These are phyloP conservation scores for Mermis nigrescens DNA, from an alignment of 2,888 invertebrate genomes.

Conservation along the genomic window DNA sequence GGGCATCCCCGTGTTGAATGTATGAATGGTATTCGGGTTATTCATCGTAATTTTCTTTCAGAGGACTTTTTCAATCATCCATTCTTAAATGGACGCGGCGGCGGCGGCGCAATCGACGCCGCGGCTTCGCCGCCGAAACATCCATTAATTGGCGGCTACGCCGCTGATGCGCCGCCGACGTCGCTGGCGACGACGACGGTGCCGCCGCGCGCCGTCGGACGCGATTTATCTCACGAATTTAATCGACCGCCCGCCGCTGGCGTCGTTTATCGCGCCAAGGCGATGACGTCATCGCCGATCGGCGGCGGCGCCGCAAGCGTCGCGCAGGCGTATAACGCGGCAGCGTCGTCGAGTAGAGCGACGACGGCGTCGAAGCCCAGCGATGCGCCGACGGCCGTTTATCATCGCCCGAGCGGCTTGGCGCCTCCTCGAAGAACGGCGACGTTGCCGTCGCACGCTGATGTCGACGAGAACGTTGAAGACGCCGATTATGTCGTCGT, in stretches of 20 bases:
- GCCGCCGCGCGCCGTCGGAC: not conserved
- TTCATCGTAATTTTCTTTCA: conserved; percentile 31
- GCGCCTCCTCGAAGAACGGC: no score
- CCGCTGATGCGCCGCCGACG: not conserved
- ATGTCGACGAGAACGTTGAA: not conserved
- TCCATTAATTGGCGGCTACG: not conserved
- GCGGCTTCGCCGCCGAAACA: not conserved
- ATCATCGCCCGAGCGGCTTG: no score
- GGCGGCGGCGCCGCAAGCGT: not conserved
- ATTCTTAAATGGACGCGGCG: conserved; percentile 43
- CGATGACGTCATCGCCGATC: not conserved
- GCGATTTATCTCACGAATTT: not conserved
- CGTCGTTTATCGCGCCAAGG: not conserved
- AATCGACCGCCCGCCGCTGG: not conserved
- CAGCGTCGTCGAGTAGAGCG: no score
- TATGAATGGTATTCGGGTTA: not conserved
- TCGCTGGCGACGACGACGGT: not conserved
- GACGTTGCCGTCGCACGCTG: no score
- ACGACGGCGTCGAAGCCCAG: not conserved
- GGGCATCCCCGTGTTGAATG: no score
- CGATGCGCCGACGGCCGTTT: not conserved
- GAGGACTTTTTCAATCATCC: conserved; percentile 80
- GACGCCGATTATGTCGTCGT: not conserved
- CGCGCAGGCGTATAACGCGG: not conserved
- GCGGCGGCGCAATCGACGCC: not conserved